These are phyloP conservation scores for Geotrypetes seraphini DNA, from an alignment of 2,797 vertebrate genomes.

Conservation along the genomic window DNA sequence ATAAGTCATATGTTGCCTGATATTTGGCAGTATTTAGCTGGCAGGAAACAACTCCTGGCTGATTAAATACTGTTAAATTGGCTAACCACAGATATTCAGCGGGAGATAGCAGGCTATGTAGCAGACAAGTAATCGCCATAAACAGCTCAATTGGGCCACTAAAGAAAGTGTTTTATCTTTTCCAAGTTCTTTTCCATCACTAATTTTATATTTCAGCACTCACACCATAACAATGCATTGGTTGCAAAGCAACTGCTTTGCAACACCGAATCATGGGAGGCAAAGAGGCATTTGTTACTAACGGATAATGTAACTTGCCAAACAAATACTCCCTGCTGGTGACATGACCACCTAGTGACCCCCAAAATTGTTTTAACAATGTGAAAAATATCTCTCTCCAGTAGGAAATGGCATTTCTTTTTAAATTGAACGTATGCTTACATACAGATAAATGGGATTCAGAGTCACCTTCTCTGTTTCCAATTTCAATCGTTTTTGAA, in stretches of 20 bases:
- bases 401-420: conserved; percentile 70
- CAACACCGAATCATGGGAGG: conserved; percentile 58
- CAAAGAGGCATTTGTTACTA: conserved; percentile 70
- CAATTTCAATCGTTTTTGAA: conserved; percentile 75
- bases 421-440: conserved; percentile 65
- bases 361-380: conserved; percentile 77
- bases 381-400: conserved; percentile 79
- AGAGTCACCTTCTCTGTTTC: conserved; percentile 73
- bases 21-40: too few species aligned
- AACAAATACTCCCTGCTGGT: conserved; percentile 70
- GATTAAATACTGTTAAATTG: too few species aligned
- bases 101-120: too few species aligned
- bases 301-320: conserved; percentile 67
- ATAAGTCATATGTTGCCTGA: too few species aligned
- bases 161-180: conserved; percentile 64
- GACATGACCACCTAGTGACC: conserved; percentile 77
- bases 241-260: conserved; percentile 56
- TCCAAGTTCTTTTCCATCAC: conserved; percentile 57
- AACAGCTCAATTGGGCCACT: conserved; percentile 59
- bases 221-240: conserved; percentile 65
- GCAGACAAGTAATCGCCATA: conserved; percentile 51
- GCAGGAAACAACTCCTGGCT: too few species aligned
- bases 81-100: too few species aligned
- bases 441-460: conserved; percentile 74
- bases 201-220: conserved; percentile 64